Conservation (phyloP, 2,888 invertebrate genomes). For the Onthophagus sagittarius region DNA sequence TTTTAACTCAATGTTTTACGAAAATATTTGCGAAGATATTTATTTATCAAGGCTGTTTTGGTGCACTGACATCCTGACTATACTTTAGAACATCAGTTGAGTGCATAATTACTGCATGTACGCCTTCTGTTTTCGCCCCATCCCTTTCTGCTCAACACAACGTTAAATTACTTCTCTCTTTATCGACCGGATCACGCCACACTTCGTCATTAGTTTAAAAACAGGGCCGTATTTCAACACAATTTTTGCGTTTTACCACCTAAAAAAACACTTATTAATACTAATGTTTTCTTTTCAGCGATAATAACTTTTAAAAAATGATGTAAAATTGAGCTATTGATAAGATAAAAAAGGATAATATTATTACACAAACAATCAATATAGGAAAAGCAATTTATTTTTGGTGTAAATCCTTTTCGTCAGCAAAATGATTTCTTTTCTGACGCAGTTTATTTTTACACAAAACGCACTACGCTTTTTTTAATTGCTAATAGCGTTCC, state of each 20-base stretch:
- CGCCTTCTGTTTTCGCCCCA: slow-evolving; percentile 10
- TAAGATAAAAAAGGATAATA: background rate
- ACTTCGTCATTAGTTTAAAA: slow-evolving; percentile 19
- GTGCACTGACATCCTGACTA: background rate
- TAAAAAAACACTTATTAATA: background rate
- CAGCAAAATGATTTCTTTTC: background rate
- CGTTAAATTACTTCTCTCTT: background rate
- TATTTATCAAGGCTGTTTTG: background rate
- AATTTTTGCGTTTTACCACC: background rate
- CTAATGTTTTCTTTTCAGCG: background rate
- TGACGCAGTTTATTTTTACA: background rate
- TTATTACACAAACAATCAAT: too few species aligned
- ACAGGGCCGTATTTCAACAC: slow-evolving; percentile 20
- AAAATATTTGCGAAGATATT: background rate
- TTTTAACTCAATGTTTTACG: too few species aligned
- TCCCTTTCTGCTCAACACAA: slow-evolving; percentile 3
- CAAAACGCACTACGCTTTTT: background rate
- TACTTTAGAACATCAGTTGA: background rate
- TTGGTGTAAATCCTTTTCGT: background rate
- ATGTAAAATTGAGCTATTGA: background rate
- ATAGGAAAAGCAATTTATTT: background rate
- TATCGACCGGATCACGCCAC: slow-evolving; percentile 23
- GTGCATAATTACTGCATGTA: slow-evolving; percentile 16
- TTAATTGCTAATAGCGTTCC: background rate
- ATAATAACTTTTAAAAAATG: background rate